Conservation (phyloP, 53 echinoderm and acorn worm species). For the Astropecten irregularis region DNA sequence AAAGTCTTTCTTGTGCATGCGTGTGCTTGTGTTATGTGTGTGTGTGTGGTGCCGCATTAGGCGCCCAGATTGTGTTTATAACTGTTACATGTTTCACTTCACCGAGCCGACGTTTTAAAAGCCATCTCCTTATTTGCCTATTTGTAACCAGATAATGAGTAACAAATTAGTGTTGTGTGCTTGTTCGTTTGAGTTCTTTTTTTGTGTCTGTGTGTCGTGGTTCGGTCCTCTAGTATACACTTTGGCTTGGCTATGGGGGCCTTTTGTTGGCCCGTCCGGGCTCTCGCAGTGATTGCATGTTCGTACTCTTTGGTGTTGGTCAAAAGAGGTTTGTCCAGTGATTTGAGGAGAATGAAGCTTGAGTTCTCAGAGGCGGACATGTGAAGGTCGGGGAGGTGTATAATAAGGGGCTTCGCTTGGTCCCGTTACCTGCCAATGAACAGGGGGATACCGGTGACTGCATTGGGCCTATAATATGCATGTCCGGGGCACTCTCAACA, state of each 20-base stretch:
- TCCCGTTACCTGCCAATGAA: too few species aligned
- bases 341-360: too few species aligned
- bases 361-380: too few species aligned
- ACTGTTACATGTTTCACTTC: conserved; percentile 5
- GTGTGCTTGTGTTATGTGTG: neutral
- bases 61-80: neutral
- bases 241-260: neutral
- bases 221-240: too few species aligned
- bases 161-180: conserved; percentile 45
- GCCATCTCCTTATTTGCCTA: conserved; percentile 23
- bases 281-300: neutral
- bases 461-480: too few species aligned
- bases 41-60: neutral
- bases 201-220: too few species aligned
- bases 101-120: neutral
- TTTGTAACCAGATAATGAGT: conserved; percentile 34
- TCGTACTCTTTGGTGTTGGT: neutral
- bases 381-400: too few species aligned
- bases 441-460: too few species aligned
- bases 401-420: neutral
- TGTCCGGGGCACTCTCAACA: too few species aligned
- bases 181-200: too few species aligned
- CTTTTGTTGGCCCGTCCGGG: neutral
- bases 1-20: neutral
- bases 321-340: too few species aligned